Conservation (phyloP, 2,113 vertebrate genomes). For the Xiphophorus couchianus region DNA sequence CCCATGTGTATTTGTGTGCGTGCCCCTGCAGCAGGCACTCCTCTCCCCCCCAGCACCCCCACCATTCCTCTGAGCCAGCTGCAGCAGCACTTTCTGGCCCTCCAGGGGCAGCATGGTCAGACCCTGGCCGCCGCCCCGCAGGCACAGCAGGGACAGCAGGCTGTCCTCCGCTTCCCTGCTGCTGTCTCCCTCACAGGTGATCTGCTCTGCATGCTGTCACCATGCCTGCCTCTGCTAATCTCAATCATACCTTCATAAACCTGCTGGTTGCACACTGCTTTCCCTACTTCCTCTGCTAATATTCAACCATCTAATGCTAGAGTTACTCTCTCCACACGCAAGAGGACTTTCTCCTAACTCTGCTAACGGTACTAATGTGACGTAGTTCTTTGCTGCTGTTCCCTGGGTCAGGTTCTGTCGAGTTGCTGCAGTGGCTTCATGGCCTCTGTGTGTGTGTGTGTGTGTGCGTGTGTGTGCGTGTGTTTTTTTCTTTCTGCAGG, state of each 20-base stretch:
- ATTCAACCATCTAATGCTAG: neutral
- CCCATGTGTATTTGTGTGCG: neutral
- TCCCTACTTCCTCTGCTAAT: slow-evolving; percentile 27
- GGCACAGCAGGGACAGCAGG: slow-evolving; percentile 81
- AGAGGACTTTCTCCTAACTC: neutral
- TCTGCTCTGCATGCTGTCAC: slow-evolving; percentile 57
- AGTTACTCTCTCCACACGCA: slow-evolving; percentile 9
- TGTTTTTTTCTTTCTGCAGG: slow-evolving; percentile 72
- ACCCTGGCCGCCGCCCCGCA: slow-evolving; percentile 63
- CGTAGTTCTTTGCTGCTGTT: neutral
- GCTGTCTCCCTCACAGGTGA: slow-evolving; percentile 84
- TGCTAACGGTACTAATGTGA: slow-evolving; percentile 1
- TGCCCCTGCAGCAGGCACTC: slow-evolving; percentile 77
- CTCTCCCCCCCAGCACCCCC: slow-evolving; percentile 82
- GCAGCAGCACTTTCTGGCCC: slow-evolving; percentile 82
- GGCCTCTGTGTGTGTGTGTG: slow-evolving; percentile 50
- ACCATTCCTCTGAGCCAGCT: slow-evolving; percentile 84
- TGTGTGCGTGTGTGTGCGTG: neutral
- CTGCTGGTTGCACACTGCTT: slow-evolving; percentile 24
- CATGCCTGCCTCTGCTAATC: slow-evolving; percentile 20
- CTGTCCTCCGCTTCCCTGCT: slow-evolving; percentile 83
- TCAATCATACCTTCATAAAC: slow-evolving; percentile 1
- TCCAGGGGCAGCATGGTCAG: slow-evolving; percentile 78
- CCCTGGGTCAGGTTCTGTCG: neutral
- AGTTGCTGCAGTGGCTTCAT: slow-evolving; percentile 22